phyloP scores from a whole-genome alignment of 2,888 invertebrate genomes.

The Fabriciana adippe region DNA sequence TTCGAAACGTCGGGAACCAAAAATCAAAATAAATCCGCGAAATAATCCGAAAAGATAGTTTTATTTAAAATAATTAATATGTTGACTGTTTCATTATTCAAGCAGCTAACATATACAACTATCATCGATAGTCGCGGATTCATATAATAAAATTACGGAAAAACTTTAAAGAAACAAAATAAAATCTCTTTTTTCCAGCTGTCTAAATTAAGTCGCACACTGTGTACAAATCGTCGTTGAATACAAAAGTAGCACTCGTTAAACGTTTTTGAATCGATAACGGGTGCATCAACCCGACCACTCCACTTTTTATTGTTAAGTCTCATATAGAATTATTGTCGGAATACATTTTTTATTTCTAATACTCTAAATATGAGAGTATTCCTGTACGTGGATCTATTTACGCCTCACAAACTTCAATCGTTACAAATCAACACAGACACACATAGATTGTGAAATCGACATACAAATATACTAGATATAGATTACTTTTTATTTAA shows the following conservation, averaged over 20 bases:
- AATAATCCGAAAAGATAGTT: too few species aligned
- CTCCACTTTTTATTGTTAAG: slow-evolving; percentile 2
- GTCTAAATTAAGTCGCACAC: slow-evolving; percentile 25
- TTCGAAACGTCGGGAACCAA: too few species aligned
- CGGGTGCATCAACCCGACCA: slow-evolving; percentile 20
- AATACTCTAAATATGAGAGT: background rate
- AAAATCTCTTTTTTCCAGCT: slow-evolving; percentile 5
- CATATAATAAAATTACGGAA: too few species aligned
- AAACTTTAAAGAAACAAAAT: background rate
- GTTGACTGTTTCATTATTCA: too few species aligned
- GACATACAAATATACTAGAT: slow-evolving; percentile 1
- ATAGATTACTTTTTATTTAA: slow-evolving; percentile 8
- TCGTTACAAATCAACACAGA: background rate
- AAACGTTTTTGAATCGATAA: slow-evolving; percentile 23
- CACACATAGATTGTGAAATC: background rate
- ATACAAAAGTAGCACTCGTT: slow-evolving; percentile 22
- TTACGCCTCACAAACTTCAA: slow-evolving; percentile 8
- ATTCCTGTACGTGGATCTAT: slow-evolving; percentile 1
- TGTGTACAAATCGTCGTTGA: slow-evolving; percentile 38
- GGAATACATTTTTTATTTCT: background rate
- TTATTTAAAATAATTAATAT: too few species aligned
- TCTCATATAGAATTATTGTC: background rate
- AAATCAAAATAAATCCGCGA: too few species aligned
- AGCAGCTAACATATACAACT: too few species aligned
- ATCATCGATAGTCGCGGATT: too few species aligned